phyloP scores from a whole-genome alignment of 2,888 invertebrate species.

The Orthosia gothica region DNA sequence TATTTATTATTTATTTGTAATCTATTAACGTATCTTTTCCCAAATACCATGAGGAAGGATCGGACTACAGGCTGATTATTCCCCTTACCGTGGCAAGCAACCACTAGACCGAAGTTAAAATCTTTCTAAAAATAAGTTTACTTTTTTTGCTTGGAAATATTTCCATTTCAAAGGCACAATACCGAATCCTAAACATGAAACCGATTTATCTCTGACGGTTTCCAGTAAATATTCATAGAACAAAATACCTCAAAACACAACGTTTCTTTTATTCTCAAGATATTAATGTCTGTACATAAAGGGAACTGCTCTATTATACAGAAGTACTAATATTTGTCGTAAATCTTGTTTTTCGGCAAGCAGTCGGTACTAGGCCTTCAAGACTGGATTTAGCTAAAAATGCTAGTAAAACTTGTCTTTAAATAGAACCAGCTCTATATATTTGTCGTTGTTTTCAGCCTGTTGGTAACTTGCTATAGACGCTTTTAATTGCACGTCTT shows the following conservation, averaged over 20 bases:
- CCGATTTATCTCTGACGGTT: constrained; percentile 43
- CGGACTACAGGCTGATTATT: background rate
- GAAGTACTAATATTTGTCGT: constrained; percentile 25
- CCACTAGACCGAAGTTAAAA: background rate
- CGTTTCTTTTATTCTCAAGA: constrained; percentile 24
- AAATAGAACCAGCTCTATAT: background rate
- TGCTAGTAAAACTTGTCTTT: background rate
- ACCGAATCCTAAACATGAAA: constrained; percentile 26
- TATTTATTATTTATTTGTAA: too few relatives aligned
- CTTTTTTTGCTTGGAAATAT: constrained; percentile 3
- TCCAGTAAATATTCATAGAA: constrained; percentile 38
- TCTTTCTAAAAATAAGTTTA: constrained; percentile 14
- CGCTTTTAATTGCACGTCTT: too few relatives aligned
- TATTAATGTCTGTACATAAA: constrained; percentile 39
- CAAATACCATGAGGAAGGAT: background rate
- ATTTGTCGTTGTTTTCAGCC: background rate
- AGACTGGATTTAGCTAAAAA: background rate
- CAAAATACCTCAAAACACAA: constrained; percentile 12
- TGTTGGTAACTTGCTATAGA: too few relatives aligned
- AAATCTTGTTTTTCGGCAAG: constrained; percentile 32
- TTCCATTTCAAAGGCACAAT: constrained; percentile 24
- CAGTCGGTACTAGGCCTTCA: constrained; percentile 2
- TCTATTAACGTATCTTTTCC: too few relatives aligned
- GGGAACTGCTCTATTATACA: constrained; percentile 35
- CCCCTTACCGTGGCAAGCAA: background rate